Conservation (phyloP, 1,140 invertebrate species). For the Lutraria rhynchaena region DNA sequence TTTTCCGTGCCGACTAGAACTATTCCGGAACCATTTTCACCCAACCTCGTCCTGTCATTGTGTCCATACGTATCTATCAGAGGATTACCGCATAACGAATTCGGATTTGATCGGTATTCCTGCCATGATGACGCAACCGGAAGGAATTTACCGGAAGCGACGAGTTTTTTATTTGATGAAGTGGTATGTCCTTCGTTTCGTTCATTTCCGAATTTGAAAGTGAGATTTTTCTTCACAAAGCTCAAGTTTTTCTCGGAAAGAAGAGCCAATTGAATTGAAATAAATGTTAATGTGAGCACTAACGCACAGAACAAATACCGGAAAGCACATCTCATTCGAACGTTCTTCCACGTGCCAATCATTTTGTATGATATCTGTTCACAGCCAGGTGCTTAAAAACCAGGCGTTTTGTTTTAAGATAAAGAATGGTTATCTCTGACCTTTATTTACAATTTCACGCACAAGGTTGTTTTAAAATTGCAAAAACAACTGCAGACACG, state of each 20-base stretch:
- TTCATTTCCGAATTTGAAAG: background rate
- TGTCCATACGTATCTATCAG: slow-evolving; percentile 61
- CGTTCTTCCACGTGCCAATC: slow-evolving; percentile 17
- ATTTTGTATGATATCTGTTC: too few relatives aligned
- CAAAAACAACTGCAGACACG: too few relatives aligned
- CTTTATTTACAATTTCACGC: too few relatives aligned
- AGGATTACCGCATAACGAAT: slow-evolving; percentile 46
- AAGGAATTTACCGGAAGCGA: background rate
- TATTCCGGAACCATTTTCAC: slow-evolving; percentile 54
- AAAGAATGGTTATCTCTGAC: too few relatives aligned
- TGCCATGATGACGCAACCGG: slow-evolving; percentile 27
- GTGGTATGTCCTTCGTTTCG: background rate
- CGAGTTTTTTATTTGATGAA: background rate
- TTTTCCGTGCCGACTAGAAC: slow-evolving; percentile 54
- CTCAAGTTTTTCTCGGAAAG: slow-evolving; percentile 2
- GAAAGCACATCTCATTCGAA: slow-evolving; percentile 51
- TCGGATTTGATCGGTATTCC: slow-evolving; percentile 44
- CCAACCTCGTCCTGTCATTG: slow-evolving; percentile 26
- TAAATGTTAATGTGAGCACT: slow-evolving; percentile 33
- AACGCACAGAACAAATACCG: slow-evolving; percentile 42
- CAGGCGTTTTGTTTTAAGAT: too few relatives aligned
- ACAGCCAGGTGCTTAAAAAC: too few relatives aligned
- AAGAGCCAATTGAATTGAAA: slow-evolving; percentile 49
- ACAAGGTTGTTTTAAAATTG: too few relatives aligned
- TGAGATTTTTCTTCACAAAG: slow-evolving; percentile 9